Conservation (phyloP, 2,888 invertebrate genomes). For the Callyntrura sp. region DNA sequence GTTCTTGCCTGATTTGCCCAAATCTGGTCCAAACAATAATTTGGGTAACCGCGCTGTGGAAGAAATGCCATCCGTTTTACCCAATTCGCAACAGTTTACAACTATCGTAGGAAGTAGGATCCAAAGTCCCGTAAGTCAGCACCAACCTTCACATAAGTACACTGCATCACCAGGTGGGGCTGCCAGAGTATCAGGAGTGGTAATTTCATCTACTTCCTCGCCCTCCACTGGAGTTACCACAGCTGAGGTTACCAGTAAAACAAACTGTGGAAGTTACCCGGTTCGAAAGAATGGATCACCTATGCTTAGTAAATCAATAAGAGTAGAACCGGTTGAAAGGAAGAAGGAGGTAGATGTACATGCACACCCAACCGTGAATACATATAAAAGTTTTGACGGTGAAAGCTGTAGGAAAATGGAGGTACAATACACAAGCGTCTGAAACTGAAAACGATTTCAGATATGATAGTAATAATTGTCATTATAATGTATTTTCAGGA, state of each 20-base stretch:
- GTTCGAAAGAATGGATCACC: constrained; percentile 74
- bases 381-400: neutral
- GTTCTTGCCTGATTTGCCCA: constrained; percentile 57
- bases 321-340: constrained; percentile 55
- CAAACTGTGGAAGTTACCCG: constrained; percentile 64
- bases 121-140: neutral
- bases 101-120: neutral
- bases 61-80: neutral
- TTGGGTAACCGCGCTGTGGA: neutral
- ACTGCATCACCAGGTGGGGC: constrained; percentile 62
- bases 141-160: constrained; percentile 43
- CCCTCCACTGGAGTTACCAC: neutral
- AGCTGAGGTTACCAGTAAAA: constrained; percentile 24
- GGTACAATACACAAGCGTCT: neutral
- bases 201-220: constrained; percentile 1
- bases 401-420: constrained; percentile 36
- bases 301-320: constrained; percentile 56
- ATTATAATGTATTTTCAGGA: neutral
- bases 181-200: constrained; percentile 63
- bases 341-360: constrained; percentile 12
- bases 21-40: constrained; percentile 27
- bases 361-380: neutral
- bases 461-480: neutral
- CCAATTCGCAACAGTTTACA: neutral
- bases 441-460: too few species aligned